These are phyloP conservation scores for Podargus strigoides DNA, from an alignment of 2,797 vertebrate genomes.

Conservation along the genomic window DNA sequence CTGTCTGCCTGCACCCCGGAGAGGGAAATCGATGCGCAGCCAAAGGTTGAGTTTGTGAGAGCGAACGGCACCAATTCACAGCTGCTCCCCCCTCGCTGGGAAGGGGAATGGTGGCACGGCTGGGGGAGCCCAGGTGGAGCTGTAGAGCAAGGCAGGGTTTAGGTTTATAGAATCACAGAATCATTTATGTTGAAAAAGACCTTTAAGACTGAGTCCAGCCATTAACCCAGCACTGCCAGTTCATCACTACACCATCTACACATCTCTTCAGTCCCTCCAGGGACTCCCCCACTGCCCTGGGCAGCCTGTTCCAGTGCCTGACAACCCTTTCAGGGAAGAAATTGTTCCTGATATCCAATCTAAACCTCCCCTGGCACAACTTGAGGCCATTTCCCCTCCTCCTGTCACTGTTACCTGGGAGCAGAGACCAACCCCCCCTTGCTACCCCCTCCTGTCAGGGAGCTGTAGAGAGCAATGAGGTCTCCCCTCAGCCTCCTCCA, in stretches of 20 bases:
- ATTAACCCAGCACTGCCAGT: neutral
- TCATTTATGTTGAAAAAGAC: neutral
- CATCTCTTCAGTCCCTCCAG: neutral
- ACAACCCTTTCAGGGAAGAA: fast-evolving
- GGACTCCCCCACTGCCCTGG: neutral
- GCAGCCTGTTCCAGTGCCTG: neutral
- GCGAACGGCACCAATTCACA: fast-evolving
- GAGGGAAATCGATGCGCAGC: fast-evolving
- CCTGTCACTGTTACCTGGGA: too few species aligned
- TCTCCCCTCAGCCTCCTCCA: too few species aligned
- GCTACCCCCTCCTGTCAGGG: too few species aligned
- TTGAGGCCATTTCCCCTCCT: neutral
- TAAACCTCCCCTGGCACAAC: neutral
- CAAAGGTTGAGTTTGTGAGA: neutral
- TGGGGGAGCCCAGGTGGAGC: neutral
- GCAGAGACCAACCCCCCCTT: too few species aligned
- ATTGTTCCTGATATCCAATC: neutral
- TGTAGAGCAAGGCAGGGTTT: neutral
- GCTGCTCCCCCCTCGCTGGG: neutral
- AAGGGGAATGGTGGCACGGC: neutral
- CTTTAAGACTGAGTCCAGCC: neutral
- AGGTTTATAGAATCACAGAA: neutral
- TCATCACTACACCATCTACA: neutral
- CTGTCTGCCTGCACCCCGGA: fast-evolving
- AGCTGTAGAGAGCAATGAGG: too few species aligned